phyloP scores from a whole-genome alignment of 1,140 invertebrate genomes.

The Schmidtea mediterranea region DNA sequence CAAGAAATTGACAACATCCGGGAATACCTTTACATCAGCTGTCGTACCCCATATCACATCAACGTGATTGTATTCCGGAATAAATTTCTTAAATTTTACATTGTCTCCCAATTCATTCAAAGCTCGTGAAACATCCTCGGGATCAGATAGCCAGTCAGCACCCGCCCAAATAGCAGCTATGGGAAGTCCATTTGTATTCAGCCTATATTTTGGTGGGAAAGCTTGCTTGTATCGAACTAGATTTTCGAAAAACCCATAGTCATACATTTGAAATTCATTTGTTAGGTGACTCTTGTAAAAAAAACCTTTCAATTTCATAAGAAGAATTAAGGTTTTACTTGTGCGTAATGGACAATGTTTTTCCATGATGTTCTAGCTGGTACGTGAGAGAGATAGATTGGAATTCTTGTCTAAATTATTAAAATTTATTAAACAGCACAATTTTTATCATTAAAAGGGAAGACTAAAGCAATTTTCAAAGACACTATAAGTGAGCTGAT shows the following conservation, averaged over 20 bases:
- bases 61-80: constrained; percentile 14
- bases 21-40: constrained; percentile 13
- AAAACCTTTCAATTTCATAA: not conserved
- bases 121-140: constrained; percentile 30
- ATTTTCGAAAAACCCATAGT: constrained; percentile 37
- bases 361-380: constrained; percentile 52
- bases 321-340: constrained; percentile 15
- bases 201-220: constrained; percentile 38
- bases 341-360: constrained; percentile 38
- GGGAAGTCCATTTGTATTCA: constrained; percentile 35
- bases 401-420: constrained; percentile 14
- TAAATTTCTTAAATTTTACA: too few relatives aligned
- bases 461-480: too few relatives aligned
- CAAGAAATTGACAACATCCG: constrained; percentile 12
- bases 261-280: constrained; percentile 30
- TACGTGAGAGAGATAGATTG: constrained; percentile 44
- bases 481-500: too few relatives aligned
- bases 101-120: not conserved
- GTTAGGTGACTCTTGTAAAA: constrained; percentile 10
- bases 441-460: too few relatives aligned
- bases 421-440: constrained; percentile 4
- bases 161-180: constrained; percentile 38
- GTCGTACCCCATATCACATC: constrained; percentile 23
- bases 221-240: constrained; percentile 30
- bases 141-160: constrained; percentile 42